Conservation (phyloP, 2,888 invertebrate genomes). For the Eristalinus aeneus region DNA sequence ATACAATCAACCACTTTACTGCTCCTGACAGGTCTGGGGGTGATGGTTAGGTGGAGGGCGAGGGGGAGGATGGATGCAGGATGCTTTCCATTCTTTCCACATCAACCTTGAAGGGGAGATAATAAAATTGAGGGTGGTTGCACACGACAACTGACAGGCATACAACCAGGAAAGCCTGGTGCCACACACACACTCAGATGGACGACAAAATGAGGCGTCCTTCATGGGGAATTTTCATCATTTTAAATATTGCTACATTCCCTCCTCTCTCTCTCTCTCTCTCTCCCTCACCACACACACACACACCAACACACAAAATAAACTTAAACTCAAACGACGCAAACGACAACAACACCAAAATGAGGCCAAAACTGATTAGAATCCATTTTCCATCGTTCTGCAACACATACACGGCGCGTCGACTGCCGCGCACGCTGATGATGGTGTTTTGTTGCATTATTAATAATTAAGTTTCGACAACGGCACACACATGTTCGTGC, state of each 20-base stretch:
- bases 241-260: neutral
- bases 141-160: constrained; percentile 33
- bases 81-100: constrained; percentile 11
- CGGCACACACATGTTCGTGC: constrained; percentile 8
- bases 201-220: constrained; percentile 6
- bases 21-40: constrained; percentile 32
- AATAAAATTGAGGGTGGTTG: constrained; percentile 28
- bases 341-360: constrained; percentile 7
- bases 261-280: neutral
- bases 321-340: neutral
- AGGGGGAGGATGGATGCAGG: neutral
- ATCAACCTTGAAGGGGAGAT: constrained; percentile 53
- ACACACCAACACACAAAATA: neutral
- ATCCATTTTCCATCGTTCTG: neutral
- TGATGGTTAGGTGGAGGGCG: neutral
- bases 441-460: constrained; percentile 48
- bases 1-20: constrained; percentile 56
- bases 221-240: constrained; percentile 31
- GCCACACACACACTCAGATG: constrained; percentile 13
- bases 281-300: neutral
- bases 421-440: neutral
- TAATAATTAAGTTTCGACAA: constrained; percentile 58
- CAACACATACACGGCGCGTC: neutral
- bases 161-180: constrained; percentile 23
- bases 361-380: constrained; percentile 55